Percentiles rank a stretch among this genome's conserved stretches.
Conservation (phyloP, 2,113 vertebrate species). For the Gopherus evgoodei region DNA sequence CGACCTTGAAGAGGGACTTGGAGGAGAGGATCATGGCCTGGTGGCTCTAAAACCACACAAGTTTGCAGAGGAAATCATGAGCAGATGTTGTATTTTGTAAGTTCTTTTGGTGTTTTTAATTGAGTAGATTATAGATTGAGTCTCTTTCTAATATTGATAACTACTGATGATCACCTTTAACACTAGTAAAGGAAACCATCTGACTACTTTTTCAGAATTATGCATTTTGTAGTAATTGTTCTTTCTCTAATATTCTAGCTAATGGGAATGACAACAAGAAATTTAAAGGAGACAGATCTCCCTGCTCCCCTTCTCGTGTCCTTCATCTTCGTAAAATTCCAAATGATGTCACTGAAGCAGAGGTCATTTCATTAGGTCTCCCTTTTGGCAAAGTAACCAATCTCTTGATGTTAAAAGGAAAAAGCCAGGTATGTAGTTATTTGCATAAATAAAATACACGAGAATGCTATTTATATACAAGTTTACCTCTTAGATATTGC, state of each 20-base stretch:
- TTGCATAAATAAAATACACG: slow-evolving; percentile 14
- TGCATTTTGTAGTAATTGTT: not conserved
- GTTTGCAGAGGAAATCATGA: not conserved
- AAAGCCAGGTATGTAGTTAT: slow-evolving; percentile 83
- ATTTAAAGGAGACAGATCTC: slow-evolving; percentile 75
- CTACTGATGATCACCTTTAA: not conserved
- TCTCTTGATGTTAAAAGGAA: slow-evolving; percentile 87
- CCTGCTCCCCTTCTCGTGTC: slow-evolving; percentile 83
- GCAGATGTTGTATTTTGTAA: not conserved
- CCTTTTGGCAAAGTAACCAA: slow-evolving; percentile 92
- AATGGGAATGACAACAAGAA: slow-evolving; percentile 82
- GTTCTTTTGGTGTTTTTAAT: not conserved
- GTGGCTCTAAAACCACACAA: not conserved
- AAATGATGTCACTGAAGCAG: slow-evolving; percentile 81
- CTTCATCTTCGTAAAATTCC: slow-evolving; percentile 88
- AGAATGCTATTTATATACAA: not conserved
- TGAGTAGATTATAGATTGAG: not conserved
- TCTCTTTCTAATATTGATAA: not conserved
- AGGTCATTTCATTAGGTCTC: slow-evolving; percentile 85
- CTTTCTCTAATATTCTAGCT: slow-evolving; percentile 74
- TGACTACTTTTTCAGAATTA: not conserved
- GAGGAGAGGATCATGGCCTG: not conserved
- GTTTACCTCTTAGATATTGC: not conserved
- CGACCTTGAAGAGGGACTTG: not conserved
- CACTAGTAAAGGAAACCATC: not conserved